These are phyloP conservation scores for Callopanchax toddi DNA, from an alignment of 2,113 vertebrate species.

Conservation along the genomic window DNA sequence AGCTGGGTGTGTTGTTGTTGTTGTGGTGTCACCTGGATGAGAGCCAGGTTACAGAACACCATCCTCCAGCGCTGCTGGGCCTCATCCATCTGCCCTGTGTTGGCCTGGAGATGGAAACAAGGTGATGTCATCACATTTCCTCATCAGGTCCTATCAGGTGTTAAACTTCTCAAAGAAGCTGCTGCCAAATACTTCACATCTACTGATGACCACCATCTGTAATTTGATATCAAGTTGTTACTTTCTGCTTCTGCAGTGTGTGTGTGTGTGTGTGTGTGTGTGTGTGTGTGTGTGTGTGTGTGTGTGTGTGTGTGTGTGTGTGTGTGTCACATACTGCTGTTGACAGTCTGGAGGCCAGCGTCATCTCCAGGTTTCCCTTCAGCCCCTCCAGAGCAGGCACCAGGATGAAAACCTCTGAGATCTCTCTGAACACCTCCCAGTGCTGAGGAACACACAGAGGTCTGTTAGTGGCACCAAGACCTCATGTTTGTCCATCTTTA, in stretches of 20 bases:
- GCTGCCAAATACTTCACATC: too few relatives aligned
- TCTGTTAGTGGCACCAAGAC: neutral
- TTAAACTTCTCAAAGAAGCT: constrained; percentile 1
- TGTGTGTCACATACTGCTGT: constrained; percentile 81
- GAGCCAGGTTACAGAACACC: constrained; percentile 87
- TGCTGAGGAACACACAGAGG: constrained; percentile 76
- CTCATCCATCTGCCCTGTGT: constrained; percentile 87
- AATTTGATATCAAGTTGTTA: too few relatives aligned
- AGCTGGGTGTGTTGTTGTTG: too few relatives aligned
- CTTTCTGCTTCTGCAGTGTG: too few relatives aligned
- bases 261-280: too few relatives aligned
- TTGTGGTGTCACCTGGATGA: constrained; percentile 84
- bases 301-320: too few relatives aligned
- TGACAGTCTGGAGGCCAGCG: constrained; percentile 89
- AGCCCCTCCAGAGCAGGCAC: constrained; percentile 89
- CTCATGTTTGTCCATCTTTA: too few relatives aligned
- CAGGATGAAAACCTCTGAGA: constrained; percentile 86
- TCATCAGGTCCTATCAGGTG: neutral
- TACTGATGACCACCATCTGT: neutral
- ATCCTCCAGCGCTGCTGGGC: constrained; percentile 82
- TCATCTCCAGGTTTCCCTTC: constrained; percentile 97
- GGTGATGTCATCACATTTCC: neutral
- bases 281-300: too few relatives aligned
- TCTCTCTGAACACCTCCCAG: constrained; percentile 87
- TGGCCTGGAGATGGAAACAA: constrained; percentile 77